These are phyloP conservation scores for Gryllus longicercus DNA, from an alignment of 2,888 invertebrate genomes.

Conservation along the genomic window DNA sequence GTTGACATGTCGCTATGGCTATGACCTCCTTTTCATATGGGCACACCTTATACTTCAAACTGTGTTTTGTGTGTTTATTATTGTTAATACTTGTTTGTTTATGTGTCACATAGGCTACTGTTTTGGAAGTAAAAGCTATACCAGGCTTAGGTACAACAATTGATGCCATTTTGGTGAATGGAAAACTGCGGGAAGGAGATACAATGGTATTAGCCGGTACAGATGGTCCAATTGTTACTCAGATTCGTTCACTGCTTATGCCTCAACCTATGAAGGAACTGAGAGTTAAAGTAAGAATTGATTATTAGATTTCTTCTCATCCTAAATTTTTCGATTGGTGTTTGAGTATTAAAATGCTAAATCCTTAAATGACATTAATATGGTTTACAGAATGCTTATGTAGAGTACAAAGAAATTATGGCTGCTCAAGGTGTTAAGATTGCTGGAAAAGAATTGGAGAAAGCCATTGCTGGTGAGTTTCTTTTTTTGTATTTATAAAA, in stretches of 20 bases:
- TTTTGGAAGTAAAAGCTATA: constrained; percentile 81
- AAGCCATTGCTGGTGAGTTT: constrained; percentile 76
- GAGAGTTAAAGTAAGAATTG: constrained; percentile 76
- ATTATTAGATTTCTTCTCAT: neutral
- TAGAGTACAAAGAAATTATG: constrained; percentile 88
- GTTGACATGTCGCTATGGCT: too few species aligned
- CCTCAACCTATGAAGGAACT: constrained; percentile 97
- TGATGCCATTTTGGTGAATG: constrained; percentile 97
- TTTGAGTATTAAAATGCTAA: neutral
- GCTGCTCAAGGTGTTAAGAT: constrained; percentile 99
- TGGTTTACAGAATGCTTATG: constrained; percentile 72
- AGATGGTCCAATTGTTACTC: constrained; percentile 96
- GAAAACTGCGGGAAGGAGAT: constrained; percentile 87
- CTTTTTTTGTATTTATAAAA: too few species aligned
- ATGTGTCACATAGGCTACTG: constrained; percentile 45
- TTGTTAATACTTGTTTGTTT: constrained; percentile 28
- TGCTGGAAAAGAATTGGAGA: constrained; percentile 95
- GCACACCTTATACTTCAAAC: too few species aligned
- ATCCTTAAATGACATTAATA: neutral
- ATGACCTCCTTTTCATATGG: too few species aligned
- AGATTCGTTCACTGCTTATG: constrained; percentile 93
- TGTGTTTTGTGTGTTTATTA: too few species aligned
- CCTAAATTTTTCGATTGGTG: too few species aligned
- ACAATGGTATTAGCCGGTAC: constrained; percentile 94
- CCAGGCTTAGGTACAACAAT: constrained; percentile 97